Evolutionary conservation across 2,113 vertebrate species (phyloP).

Genomic region (Psilopsiagon aurifrons): DNA sequence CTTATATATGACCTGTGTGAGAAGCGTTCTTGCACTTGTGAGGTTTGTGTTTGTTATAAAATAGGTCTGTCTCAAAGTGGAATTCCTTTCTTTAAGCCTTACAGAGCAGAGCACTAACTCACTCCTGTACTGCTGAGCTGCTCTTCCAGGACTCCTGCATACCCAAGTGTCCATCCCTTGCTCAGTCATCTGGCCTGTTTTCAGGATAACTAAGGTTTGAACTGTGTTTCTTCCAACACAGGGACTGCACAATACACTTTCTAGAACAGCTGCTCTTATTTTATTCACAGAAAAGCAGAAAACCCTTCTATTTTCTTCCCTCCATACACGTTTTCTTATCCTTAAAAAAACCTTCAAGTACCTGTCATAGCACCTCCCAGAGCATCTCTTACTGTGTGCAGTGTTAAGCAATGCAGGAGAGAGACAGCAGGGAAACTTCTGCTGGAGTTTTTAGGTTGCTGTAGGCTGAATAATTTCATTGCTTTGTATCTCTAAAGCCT

Average conservation of each 20-base stretch:
- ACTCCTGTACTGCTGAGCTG: not conserved
- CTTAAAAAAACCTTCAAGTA: not conserved
- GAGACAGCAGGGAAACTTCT: not conserved
- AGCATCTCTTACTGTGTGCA: not conserved
- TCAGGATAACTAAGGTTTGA: not conserved
- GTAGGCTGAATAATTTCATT: conserved; percentile 7
- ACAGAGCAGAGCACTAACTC: not conserved
- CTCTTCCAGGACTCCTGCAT: not conserved
- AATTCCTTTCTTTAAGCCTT: not conserved
- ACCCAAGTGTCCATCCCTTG: not conserved
- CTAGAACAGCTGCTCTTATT: not conserved
- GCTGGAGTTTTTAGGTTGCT: not conserved
- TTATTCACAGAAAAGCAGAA: not conserved
- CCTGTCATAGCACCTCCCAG: not conserved
- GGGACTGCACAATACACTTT: not conserved
- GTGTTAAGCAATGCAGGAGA: not conserved
- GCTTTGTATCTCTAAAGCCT: not conserved
- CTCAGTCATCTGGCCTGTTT: not conserved
- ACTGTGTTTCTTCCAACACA: not conserved
- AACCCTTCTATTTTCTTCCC: not conserved
- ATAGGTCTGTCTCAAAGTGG: not conserved
- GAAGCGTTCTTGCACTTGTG: conserved; percentile 28
- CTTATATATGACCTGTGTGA: not conserved
- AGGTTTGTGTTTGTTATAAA: conserved; percentile 1
- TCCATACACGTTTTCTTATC: not conserved